Evolutionary conservation across 2,113 vertebrate genomes (phyloP).

Genomic region (Tor tambroides): DNA sequence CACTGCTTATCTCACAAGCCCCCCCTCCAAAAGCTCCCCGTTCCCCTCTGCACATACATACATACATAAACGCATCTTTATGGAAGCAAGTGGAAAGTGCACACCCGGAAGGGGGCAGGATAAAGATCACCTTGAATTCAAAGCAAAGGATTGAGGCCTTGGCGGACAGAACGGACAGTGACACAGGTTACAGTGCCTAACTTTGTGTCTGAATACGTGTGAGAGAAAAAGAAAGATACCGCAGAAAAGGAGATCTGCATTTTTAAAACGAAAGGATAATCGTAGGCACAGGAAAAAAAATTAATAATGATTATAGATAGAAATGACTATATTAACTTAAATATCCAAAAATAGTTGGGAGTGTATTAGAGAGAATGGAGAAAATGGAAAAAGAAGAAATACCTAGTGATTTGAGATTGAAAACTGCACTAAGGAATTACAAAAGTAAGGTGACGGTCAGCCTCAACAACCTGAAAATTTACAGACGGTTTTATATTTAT

Average conservation of each 20-base stretch:
- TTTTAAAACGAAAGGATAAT: not conserved
- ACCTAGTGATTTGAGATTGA: not conserved
- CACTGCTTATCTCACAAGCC: slow-evolving; percentile 78
- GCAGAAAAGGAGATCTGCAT: not conserved
- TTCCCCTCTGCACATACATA: slow-evolving; percentile 79
- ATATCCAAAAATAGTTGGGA: not conserved
- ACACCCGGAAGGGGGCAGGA: slow-evolving; percentile 67
- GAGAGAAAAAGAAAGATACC: not conserved
- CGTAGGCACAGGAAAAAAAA: not conserved
- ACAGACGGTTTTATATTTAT: not conserved
- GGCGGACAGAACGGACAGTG: slow-evolving; percentile 62
- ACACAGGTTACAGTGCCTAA: slow-evolving; percentile 57
- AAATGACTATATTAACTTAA: not conserved
- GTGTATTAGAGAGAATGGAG: not conserved
- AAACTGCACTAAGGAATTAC: not conserved
- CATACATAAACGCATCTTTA: slow-evolving; percentile 82
- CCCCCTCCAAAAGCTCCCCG: slow-evolving; percentile 72
- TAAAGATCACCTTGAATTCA: slow-evolving; percentile 83
- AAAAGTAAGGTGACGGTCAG: not conserved
- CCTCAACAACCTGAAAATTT: not conserved
- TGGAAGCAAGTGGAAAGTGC: slow-evolving; percentile 74
- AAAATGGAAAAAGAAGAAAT: not conserved
- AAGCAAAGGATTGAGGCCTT: slow-evolving; percentile 78
- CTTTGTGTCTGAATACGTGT: slow-evolving; percentile 51
- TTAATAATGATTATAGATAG: not conserved